Base-by-base conservation (phyloP, 2,113 vertebrate genomes). In the Oncorhynchus kisutch region DNA sequence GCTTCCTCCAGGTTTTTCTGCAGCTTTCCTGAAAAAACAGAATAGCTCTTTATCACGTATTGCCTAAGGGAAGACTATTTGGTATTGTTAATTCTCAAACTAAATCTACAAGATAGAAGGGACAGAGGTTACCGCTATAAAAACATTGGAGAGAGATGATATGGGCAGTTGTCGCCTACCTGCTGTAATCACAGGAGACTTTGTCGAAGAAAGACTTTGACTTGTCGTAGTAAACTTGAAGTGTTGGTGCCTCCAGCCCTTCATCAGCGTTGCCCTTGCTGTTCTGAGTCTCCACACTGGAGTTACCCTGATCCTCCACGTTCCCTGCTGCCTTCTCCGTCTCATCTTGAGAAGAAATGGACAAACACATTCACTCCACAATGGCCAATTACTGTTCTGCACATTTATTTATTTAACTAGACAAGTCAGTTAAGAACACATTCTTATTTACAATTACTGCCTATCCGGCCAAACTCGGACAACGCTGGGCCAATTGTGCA, bases 201-300 rank as follows among this genome's bases (percentile, higher is more conserved):
- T 99, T 99, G 92, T 99, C 97, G 13, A 99, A 99, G 93, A 99
- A 99, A 9, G 97, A 98, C 90, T 99, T 99, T 84, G 97, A 96
- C 94, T 98, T 99, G 91, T 99, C 97, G 39, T 99, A 99, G 86
- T 99, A 99, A 82, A 94, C 95, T 85, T 97, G 96, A 60, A 95
- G 95, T 22, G 95, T 95, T 8, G 96, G 95, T 0, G 94, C 92
- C 69, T 97, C 89, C 0, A 81, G 91, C 70, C 82, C 97, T 3
- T 98, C 96, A 2, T 96, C 95, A 0, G 91, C 94, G 66, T 95
- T 95, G 67, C 95, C 95, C 88, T 98, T 96, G 0, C 94, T 96
- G 89, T 95, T 96, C 75, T 96, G 97, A 2, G 95, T 96, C 48
- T 98, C 96, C 4, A 95, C 94, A 2, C 94, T 95, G 0, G 97